Evolutionary conservation across 2,888 invertebrate species (phyloP).

Genomic region (Petrolisthes manimaculis): DNA sequence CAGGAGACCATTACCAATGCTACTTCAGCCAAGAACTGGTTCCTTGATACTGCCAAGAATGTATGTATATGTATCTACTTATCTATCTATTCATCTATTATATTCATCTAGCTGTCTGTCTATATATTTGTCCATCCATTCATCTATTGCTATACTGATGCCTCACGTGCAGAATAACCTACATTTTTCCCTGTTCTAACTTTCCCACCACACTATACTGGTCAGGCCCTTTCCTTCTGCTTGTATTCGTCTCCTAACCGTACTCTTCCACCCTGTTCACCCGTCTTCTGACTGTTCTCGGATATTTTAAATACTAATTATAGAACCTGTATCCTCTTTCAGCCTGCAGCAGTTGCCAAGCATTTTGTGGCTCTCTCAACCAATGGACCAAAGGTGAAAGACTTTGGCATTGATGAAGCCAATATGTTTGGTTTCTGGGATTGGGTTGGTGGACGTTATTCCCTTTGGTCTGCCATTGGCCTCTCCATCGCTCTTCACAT

Average conservation of each 20-base stretch:
- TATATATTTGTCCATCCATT: neutral
- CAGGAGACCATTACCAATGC: slow-evolving; percentile 99
- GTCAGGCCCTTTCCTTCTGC: no score
- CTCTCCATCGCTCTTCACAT: slow-evolving; percentile 93
- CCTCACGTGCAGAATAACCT: no score
- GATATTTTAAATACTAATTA: no score
- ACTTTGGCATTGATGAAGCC: slow-evolving; percentile 95
- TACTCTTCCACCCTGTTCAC: no score
- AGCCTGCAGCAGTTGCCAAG: slow-evolving; percentile 82
- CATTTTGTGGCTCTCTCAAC: slow-evolving; percentile 99
- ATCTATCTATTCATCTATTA: neutral
- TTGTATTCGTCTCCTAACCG: no score
- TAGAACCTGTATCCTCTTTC: slow-evolving; percentile 22
- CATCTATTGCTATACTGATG: neutral
- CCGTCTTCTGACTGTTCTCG: no score
- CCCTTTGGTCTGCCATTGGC: slow-evolving; percentile 99
- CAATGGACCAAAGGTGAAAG: slow-evolving; percentile 92
- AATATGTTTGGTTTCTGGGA: slow-evolving; percentile 99
- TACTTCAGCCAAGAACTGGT: slow-evolving; percentile 96
- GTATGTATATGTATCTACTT: slow-evolving; percentile 74
- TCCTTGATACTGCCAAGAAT: slow-evolving; percentile 86
- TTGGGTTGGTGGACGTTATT: slow-evolving; percentile 98
- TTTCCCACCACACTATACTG: no score
- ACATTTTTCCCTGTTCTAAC: no score
- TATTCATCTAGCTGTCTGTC: neutral